These are phyloP conservation scores for Tolmerus cingulatus DNA, from an alignment of 2,888 invertebrate genomes.

Conservation along the genomic window DNA sequence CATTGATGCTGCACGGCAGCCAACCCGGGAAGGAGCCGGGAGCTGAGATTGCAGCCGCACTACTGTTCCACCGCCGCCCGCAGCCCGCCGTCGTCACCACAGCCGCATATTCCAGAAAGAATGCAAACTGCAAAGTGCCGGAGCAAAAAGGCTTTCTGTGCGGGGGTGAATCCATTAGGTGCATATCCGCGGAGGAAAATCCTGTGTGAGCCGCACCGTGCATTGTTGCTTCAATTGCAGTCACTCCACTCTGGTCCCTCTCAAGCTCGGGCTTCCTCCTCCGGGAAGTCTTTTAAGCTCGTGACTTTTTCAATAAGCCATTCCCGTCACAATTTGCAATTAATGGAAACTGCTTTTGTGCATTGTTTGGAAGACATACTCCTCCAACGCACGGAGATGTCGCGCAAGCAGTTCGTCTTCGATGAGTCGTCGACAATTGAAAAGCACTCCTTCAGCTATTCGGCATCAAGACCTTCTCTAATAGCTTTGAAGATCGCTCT, in stretches of 20 bases:
- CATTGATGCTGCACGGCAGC: background rate
- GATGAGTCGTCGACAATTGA: background rate
- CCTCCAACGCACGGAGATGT: background rate
- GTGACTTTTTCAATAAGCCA: conserved; percentile 35
- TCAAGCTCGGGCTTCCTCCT: background rate
- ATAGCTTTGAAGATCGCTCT: background rate
- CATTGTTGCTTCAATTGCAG: conserved; percentile 24
- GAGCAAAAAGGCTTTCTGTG: background rate
- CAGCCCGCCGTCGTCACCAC: background rate
- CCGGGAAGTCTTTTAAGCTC: conserved; percentile 32
- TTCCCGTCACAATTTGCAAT: conserved; percentile 25
- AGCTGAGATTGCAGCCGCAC: background rate
- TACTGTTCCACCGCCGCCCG: background rate
- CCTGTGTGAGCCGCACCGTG: background rate
- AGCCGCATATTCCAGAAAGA: background rate
- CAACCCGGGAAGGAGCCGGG: background rate
- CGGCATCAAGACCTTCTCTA: background rate
- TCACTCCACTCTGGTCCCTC: background rate
- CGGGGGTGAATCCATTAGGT: background rate
- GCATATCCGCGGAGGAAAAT: conserved; percentile 10
- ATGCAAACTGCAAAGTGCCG: conserved; percentile 13
- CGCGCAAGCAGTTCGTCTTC: background rate
- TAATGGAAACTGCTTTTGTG: conserved; percentile 15
- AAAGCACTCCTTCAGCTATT: background rate
- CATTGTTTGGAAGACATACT: background rate